phyloP scores from a whole-genome alignment of 1,140 invertebrate species.

The Euwallacea fornicatus region DNA sequence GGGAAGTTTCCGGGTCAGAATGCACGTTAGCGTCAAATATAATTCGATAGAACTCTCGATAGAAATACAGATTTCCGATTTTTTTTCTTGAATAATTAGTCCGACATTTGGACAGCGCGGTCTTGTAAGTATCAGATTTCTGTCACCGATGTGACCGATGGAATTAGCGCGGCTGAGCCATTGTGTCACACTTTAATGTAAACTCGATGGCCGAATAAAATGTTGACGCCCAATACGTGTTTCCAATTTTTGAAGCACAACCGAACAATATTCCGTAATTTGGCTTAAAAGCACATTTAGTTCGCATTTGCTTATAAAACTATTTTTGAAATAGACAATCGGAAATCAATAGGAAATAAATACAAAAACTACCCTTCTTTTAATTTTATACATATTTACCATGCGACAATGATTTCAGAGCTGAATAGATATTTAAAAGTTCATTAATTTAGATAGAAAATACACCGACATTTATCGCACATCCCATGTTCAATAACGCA shows the following conservation, averaged over 20 bases:
- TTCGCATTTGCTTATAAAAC: background rate
- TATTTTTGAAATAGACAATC: constrained; percentile 5
- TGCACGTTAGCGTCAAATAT: background rate
- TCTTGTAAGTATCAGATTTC: too few relatives aligned
- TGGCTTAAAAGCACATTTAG: background rate
- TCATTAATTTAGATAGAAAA: background rate
- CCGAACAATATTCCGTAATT: constrained; percentile 12
- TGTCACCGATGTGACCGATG: too few relatives aligned
- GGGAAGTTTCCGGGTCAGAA: constrained; percentile 6
- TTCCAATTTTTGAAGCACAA: background rate
- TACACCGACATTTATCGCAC: background rate
- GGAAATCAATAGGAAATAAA: constrained; percentile 4
- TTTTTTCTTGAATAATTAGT: too few relatives aligned
- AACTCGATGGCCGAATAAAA: background rate
- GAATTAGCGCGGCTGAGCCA: too few relatives aligned
- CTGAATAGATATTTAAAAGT: background rate
- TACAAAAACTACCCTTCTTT: background rate
- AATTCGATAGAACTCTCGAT: constrained; percentile 4
- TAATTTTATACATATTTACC: background rate
- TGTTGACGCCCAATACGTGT: background rate
- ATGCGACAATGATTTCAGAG: background rate
- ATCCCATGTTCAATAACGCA: background rate
- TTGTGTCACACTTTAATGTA: background rate
- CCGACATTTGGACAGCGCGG: too few relatives aligned
- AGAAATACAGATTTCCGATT: background rate